phyloP scores from a whole-genome alignment of 2,797 vertebrate species.

The Catharus ustulatus region DNA sequence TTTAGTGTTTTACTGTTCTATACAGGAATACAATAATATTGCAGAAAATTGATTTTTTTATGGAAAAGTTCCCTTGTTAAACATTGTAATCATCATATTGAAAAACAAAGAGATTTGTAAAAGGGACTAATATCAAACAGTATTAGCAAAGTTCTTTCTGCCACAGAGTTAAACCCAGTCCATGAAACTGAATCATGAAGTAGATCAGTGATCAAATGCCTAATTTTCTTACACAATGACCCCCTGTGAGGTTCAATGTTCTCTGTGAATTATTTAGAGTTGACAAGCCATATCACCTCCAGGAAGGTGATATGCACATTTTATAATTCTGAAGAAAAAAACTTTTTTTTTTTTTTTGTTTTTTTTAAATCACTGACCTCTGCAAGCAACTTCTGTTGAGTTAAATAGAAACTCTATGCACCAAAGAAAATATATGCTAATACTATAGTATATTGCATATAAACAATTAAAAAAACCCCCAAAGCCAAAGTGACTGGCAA shows the following conservation, averaged over 20 bases:
- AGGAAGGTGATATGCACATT: neutral
- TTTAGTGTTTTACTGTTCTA: slow-evolving; percentile 29
- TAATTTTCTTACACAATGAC: neutral
- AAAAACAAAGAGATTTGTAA: slow-evolving; percentile 27
- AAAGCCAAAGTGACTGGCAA: neutral
- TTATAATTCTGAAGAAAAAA: neutral
- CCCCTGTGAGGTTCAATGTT: neutral
- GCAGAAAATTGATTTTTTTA: slow-evolving; percentile 49
- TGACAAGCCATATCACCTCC: neutral
- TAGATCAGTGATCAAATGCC: neutral
- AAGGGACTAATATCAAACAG: slow-evolving; percentile 23
- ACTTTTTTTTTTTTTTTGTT: fast-evolving
- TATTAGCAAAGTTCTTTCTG: slow-evolving; percentile 4
- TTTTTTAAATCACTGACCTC: neutral
- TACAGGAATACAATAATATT: neutral
- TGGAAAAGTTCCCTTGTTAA: slow-evolving; percentile 18
- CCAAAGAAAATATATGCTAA: neutral
- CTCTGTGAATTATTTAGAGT: neutral
- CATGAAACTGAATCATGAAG: slow-evolving; percentile 1
- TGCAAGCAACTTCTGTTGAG: neutral
- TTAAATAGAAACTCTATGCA: neutral
- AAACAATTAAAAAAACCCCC: neutral
- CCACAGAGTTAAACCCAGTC: neutral
- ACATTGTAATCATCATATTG: neutral
- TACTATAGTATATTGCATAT: neutral